Evolutionary conservation across 1,140 invertebrate genomes (phyloP).

Genomic region (Drosophila elegans): DNA sequence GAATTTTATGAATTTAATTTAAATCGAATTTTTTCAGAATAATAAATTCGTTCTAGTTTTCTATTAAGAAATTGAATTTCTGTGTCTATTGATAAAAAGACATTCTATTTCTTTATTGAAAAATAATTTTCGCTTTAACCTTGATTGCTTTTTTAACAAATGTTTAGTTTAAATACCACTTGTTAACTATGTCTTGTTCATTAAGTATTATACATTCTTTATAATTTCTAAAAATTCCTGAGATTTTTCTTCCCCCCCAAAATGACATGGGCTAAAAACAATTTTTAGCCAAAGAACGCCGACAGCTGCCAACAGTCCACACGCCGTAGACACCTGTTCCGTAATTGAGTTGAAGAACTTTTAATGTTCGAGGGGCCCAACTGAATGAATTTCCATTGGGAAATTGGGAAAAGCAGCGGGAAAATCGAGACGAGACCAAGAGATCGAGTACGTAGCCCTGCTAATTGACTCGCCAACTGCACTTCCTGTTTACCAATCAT

Average conservation of each 20-base stretch:
- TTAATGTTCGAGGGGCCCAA: slow-evolving; percentile 6
- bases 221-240: slow-evolving; percentile 9
- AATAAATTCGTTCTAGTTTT: no score
- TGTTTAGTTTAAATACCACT: no score
- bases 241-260: slow-evolving; percentile 8
- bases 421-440: not conserved
- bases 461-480: slow-evolving; percentile 49
- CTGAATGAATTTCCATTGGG: slow-evolving; percentile 35
- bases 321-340: slow-evolving; percentile 48
- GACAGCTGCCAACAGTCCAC: slow-evolving; percentile 37
- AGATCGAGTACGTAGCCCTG: slow-evolving; percentile 12
- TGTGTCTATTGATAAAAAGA: no score
- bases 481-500: slow-evolving; percentile 45
- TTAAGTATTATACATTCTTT: not conserved
- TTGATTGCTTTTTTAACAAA: no score
- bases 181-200: not conserved
- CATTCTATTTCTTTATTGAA: no score
- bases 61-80: no score
- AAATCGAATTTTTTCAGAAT: no score
- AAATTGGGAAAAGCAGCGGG: not conserved
- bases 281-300: slow-evolving; percentile 10
- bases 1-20: no score
- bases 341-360: slow-evolving; percentile 35
- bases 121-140: no score
- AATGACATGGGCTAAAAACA: slow-evolving; percentile 4